Evolutionary conservation across 2,888 invertebrate species (phyloP).

Genomic region (Patella pellucida): DNA sequence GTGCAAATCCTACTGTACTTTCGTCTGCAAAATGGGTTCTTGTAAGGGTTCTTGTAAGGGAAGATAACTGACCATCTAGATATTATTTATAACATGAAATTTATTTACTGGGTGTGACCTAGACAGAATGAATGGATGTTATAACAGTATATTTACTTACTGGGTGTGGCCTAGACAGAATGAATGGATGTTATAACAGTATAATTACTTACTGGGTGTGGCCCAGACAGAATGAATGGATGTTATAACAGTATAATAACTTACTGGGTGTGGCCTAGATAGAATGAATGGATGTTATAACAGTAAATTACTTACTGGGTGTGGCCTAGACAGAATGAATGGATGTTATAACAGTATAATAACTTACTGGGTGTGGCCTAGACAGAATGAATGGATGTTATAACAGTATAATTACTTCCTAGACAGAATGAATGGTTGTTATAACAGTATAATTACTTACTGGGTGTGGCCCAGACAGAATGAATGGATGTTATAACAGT

Average conservation of each 20-base stretch:
- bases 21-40: too few species aligned
- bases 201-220: neutral
- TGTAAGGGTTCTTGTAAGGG: too few species aligned
- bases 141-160: constrained; percentile 72
- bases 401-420: constrained; percentile 74
- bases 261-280: neutral
- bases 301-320: constrained; percentile 76
- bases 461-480: neutral
- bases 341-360: constrained; percentile 81
- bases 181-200: constrained; percentile 83
- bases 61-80: too few species aligned
- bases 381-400: neutral
- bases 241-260: too few species aligned
- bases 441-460: constrained; percentile 74
- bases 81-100: neutral
- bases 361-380: neutral
- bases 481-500: neutral
- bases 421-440: constrained; percentile 88
- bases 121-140: too few species aligned
- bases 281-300: neutral
- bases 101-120: constrained; percentile 80
- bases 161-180: constrained; percentile 91
- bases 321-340: constrained; percentile 89
- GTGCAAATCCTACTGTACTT: too few species aligned
- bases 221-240: neutral